Conservation (phyloP, 2,888 invertebrate genomes). For the Apoderus coryli region DNA sequence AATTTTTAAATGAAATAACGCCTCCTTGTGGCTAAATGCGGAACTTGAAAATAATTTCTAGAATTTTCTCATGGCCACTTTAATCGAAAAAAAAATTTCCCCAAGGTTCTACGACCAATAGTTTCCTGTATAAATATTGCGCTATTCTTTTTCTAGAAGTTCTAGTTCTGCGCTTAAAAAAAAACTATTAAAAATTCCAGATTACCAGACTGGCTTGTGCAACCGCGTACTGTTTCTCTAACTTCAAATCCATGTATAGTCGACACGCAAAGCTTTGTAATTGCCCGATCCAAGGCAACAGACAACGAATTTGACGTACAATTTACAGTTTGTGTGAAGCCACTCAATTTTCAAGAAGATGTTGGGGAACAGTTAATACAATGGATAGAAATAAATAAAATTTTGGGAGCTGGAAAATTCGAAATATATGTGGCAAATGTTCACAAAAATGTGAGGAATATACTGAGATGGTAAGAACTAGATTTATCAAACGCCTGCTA, state of each 20-base stretch:
- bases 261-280: constrained; percentile 6
- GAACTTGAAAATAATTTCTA: too few relatives aligned
- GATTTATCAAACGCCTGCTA: too few relatives aligned
- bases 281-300: background rate
- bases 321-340: constrained; percentile 57
- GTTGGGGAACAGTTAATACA: constrained; percentile 47
- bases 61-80: too few relatives aligned
- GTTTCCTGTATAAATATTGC: background rate
- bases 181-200: constrained; percentile 7
- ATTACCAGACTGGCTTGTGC: constrained; percentile 16
- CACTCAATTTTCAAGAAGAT: constrained; percentile 48
- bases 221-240: constrained; percentile 35
- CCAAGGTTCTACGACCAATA: too few relatives aligned
- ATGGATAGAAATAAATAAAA: constrained; percentile 54
- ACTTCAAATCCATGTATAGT: constrained; percentile 37
- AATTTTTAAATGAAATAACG: too few relatives aligned
- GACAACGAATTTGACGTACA: constrained; percentile 23
- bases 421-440: constrained; percentile 43
- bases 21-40: too few relatives aligned
- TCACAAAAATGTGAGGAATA: constrained; percentile 12
- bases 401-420: constrained; percentile 52
- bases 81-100: too few relatives aligned
- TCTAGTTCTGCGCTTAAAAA: background rate
- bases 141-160: background rate
- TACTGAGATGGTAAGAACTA: constrained; percentile 14